These are phyloP conservation scores for Molorchus minor DNA, from an alignment of 2,888 invertebrate genomes.

Conservation along the genomic window DNA sequence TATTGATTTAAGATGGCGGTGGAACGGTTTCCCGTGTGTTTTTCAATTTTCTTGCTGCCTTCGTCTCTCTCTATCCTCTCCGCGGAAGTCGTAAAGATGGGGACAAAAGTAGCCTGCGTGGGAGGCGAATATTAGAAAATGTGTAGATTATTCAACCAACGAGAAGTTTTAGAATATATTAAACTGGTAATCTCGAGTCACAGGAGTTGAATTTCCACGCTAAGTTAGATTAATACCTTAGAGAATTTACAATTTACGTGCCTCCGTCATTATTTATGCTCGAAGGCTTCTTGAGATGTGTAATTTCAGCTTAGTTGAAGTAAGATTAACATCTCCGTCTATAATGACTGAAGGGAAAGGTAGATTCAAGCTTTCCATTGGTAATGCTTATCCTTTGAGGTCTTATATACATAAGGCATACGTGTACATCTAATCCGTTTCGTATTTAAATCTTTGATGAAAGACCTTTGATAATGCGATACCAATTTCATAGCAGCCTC, in stretches of 20 bases:
- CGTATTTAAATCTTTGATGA: constrained; percentile 5
- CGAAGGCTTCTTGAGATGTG: constrained; percentile 62
- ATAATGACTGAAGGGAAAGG: constrained; percentile 45
- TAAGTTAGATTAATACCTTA: constrained; percentile 65
- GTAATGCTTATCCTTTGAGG: constrained; percentile 44
- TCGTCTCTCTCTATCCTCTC: constrained; percentile 30
- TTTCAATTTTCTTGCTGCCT: constrained; percentile 40
- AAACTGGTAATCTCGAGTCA: constrained; percentile 63
- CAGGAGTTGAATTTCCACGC: constrained; percentile 64
- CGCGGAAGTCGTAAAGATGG: constrained; percentile 14
- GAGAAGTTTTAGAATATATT: constrained; percentile 64
- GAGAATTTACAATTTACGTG: constrained; percentile 64
- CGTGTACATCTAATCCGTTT: neutral
- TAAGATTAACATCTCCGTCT: constrained; percentile 58
- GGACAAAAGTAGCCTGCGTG: constrained; percentile 25
- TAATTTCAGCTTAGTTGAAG: constrained; percentile 59
- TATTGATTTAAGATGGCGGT: constrained; percentile 63
- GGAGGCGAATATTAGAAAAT: constrained; percentile 33
- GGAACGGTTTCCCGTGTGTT: constrained; percentile 48
- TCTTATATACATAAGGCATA: constrained; percentile 37
- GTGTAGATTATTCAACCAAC: constrained; percentile 58
- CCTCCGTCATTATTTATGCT: constrained; percentile 63
- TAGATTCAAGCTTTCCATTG: constrained; percentile 38
- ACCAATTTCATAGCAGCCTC: neutral
- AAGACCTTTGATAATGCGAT: neutral